These are phyloP conservation scores for Tenebrio molitor DNA, from an alignment of 1,140 invertebrate species.

Conservation along the genomic window DNA sequence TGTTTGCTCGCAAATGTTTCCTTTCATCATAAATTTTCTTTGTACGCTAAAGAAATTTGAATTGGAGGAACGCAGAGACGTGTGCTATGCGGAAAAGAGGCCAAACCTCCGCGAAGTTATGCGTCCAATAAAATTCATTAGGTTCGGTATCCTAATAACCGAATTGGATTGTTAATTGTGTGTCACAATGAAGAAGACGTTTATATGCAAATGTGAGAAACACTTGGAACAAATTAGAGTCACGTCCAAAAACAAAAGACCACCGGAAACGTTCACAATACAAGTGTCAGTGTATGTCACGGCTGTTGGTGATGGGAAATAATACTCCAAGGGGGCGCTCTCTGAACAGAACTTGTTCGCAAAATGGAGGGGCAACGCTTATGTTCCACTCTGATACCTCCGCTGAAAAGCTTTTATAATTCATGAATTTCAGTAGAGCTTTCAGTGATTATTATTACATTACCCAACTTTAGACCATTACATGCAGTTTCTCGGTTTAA, in stretches of 20 bases:
- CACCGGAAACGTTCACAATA: conserved; percentile 51
- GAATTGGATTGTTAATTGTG: conserved; percentile 28
- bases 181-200: conserved; percentile 38
- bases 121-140: conserved; percentile 14
- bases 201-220: conserved; percentile 40
- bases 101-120: neutral
- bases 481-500: conserved; percentile 23
- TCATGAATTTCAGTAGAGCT: conserved; percentile 26
- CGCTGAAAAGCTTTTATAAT: conserved; percentile 46
- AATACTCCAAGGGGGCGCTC: conserved; percentile 40
- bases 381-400: conserved; percentile 50
- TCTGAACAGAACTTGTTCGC: conserved; percentile 19
- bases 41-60: neutral
- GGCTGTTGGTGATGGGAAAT: conserved; percentile 52
- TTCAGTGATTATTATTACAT: conserved; percentile 37
- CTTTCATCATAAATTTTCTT: neutral
- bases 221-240: conserved; percentile 54
- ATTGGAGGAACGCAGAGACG: no score
- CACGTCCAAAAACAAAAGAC: conserved; percentile 52
- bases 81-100: neutral
- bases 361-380: conserved; percentile 47
- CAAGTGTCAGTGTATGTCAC: conserved; percentile 56
- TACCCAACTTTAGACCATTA: conserved; percentile 34
- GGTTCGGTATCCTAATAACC: conserved; percentile 1
- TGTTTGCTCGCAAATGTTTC: neutral